These are phyloP conservation scores for Centruroides sculpturatus DNA, from an alignment of 1,140 invertebrate genomes.

Conservation along the genomic window DNA sequence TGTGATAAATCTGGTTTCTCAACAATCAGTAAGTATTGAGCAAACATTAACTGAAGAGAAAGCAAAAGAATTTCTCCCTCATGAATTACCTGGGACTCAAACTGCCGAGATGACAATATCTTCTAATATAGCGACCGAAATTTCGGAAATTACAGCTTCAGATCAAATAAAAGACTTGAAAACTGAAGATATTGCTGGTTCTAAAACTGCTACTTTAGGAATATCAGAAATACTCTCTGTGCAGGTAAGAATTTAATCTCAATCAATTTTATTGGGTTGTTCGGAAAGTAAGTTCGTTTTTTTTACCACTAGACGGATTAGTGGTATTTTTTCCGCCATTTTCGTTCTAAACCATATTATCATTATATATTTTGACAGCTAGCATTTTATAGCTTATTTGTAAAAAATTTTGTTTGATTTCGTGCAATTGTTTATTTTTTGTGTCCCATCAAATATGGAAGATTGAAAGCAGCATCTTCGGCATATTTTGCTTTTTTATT, in stretches of 20 bases:
- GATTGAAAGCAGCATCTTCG: too few species aligned
- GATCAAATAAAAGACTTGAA: constrained; percentile 3
- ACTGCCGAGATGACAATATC: constrained; percentile 4
- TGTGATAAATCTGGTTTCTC: too few species aligned
- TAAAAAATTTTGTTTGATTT: too few species aligned
- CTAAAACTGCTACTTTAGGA: not conserved
- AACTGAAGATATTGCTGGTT: constrained; percentile 1
- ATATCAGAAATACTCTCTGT: constrained; percentile 11
- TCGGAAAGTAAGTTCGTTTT: too few species aligned
- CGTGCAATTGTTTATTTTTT: too few species aligned
- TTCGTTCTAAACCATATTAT: too few species aligned
- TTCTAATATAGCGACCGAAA: constrained; percentile 7
- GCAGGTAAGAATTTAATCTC: constrained; percentile 4
- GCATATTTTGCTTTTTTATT: too few species aligned
- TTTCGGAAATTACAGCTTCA: constrained; percentile 8
- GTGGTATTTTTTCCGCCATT: too few species aligned
- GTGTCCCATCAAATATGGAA: too few species aligned
- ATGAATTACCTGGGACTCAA: constrained; percentile 8
- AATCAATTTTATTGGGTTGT: not conserved
- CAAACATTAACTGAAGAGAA: constrained; percentile 2
- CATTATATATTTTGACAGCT: too few species aligned
- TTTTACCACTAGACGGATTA: too few species aligned
- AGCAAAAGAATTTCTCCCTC: constrained; percentile 6
- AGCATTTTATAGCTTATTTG: too few species aligned
- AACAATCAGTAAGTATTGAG: constrained; percentile 1